Evolutionary conservation across 2,888 invertebrate genomes (phyloP).

Genomic region (Eupithecia tripunctaria): DNA sequence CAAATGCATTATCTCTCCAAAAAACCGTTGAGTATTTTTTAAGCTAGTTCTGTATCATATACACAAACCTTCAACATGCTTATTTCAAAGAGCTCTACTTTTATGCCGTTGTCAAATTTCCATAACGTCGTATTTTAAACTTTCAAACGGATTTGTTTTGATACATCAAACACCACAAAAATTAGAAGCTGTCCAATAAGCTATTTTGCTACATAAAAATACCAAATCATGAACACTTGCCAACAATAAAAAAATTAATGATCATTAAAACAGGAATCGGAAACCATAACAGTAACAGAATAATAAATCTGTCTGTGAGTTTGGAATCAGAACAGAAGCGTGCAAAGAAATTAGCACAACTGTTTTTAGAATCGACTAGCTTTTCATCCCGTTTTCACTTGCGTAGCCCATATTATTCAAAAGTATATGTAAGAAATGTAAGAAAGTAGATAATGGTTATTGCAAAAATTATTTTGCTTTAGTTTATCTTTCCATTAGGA

Average conservation of each 20-base stretch:
- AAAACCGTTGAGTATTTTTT: background rate
- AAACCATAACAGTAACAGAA: conserved; percentile 44
- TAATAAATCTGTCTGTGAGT: conserved; percentile 48
- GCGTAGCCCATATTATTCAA: background rate
- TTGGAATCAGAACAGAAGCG: conserved; percentile 51
- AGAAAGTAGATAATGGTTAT: background rate
- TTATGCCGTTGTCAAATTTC: background rate
- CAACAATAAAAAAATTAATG: conserved; percentile 41
- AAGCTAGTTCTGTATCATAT: background rate
- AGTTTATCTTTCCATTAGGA: too few species aligned
- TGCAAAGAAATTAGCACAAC: conserved; percentile 49
- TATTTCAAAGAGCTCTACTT: background rate
- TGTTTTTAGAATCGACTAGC: conserved; percentile 42
- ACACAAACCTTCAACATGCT: background rate
- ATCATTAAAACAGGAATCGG: conserved; percentile 42
- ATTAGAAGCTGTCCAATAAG: conserved; percentile 14
- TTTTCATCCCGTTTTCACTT: background rate
- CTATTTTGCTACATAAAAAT: conserved; percentile 31
- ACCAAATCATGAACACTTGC: conserved; percentile 37
- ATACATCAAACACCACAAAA: conserved; percentile 6
- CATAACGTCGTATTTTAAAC: background rate
- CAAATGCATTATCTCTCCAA: background rate
- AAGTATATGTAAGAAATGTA: too few species aligned
- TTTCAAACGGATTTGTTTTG: background rate
- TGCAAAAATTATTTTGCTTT: background rate